Base-by-base conservation (phyloP, 53 echinoderm and acorn worm genomes). In the Antedon mediterranea region DNA sequence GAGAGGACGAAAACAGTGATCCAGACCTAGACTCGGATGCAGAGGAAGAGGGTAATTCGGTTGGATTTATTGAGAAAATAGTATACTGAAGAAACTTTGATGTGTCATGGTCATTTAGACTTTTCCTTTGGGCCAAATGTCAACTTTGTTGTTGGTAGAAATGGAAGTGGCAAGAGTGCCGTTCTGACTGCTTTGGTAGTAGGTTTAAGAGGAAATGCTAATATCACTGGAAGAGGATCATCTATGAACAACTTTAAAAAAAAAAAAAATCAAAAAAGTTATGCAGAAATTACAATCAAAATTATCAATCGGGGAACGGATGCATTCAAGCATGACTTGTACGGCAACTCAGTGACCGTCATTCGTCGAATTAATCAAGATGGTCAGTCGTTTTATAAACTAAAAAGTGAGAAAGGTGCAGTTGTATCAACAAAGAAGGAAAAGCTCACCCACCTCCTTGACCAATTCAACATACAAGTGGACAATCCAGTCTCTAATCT, bases 101-200 rank as follows among this genome's bases (percentile, higher is more conserved):
- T 97, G 82, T 97, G 97, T 41, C 97, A 97, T 72, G 87, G 88
- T 71, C 81, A 87, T 76, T 88, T 97, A 43, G 87, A 88, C 3
- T 92, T 89, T 75, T 84, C 82, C 43, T 92, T 97, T 84, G 97
- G 97, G 0, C 92, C 97, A 74, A 92, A 97, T 72, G 90, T 97
- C 72, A 97, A 97, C 90, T 97, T 97, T 84, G 89, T 97, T 14
- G 92, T 97, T 30, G 97, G 97, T 5, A 83, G 86, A 76, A 97
- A 97, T 85, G 97, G 97, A 82, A 97, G 97, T 88, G 97, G 97
- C 14, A 97, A 97, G 85, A 92, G 92, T 73, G 97, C 97, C n/a
- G 84, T 97, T 28, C 80, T 97, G 73, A 97, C 92, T 15, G 97
- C 92, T 20, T 85, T 97, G 26, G 90, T 97, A 30, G 97, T 97